Evolutionary conservation across 2,113 vertebrate genomes (phyloP), one percentile per base, ranked within the genome.

Genomic region (Sminthopsis crassicaudata): DNA sequence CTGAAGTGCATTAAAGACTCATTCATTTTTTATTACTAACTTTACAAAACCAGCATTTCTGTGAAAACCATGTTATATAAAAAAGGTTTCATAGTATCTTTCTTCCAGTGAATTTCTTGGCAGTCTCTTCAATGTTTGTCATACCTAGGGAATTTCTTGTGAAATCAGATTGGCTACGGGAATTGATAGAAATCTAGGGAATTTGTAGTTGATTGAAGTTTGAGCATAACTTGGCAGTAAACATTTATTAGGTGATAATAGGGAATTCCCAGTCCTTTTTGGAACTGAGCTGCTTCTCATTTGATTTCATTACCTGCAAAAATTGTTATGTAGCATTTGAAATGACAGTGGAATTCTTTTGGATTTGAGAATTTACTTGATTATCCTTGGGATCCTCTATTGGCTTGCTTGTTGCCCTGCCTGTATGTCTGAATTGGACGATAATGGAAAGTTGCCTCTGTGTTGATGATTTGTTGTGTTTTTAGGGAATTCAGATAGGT

Each of bases 21-120:
- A 23, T 76, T 76, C 36, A 76, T 42, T 84, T n/a, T n/a, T 23
- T 84, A 42, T 84, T 84, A 84, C 67, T 84, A 42, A 42, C 67
- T 84, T 84, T 84, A 84, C n/a, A 84, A 84, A 84, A 42, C n/a
- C n/a, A 23, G 6, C 19, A 23, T 84, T 42, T 42, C 67, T 84
- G n/a, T 22, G 67, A 84, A 84, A 84, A 84, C 6, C 19, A 42
- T 84, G 19, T 84, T 84, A 84, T 42, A 84, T 42, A 84, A 42
- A 84, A 76, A 42, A 19, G 0, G 42, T 84, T 42, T 84, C 67
- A 84, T 19, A 84, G 67, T 84, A 42, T 84, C 19, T 84, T 42
- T 84, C n/a, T 84, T 84, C 36, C n/a, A 84, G n/a, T 84, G 67
- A 84, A 84, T 84, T 84, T 84, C n/a, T 84, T 84, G 67, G 67